phyloP scores from a whole-genome alignment of 1,140 invertebrate species.

The Stegodyphus mimosarum region DNA sequence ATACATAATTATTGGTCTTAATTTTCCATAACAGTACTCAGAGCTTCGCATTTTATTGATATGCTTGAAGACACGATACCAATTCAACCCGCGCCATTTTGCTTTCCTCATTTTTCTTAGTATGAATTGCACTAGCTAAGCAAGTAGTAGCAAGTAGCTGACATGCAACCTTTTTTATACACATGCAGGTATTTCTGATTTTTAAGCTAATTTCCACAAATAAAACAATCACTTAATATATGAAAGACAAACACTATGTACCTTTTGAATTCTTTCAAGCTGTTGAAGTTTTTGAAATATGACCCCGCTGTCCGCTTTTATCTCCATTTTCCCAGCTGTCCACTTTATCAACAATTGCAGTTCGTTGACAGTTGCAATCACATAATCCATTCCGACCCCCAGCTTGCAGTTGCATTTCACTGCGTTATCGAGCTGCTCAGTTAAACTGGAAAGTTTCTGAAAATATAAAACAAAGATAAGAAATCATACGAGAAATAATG shows the following conservation, averaged over 20 bases:
- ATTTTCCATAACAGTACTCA: too few species aligned
- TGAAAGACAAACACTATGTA: not conserved
- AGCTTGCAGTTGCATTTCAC: constrained; percentile 44
- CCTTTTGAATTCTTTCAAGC: constrained; percentile 51
- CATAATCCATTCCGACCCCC: constrained; percentile 53
- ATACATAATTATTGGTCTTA: too few species aligned
- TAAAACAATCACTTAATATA: not conserved
- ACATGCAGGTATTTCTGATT: too few species aligned
- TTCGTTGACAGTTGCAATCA: constrained; percentile 41
- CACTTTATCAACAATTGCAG: constrained; percentile 38
- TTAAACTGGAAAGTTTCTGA: constrained; percentile 42
- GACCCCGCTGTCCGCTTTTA: constrained; percentile 30
- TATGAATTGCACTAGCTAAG: too few species aligned
- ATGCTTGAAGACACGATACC: too few species aligned
- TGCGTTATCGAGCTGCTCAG: constrained; percentile 42
- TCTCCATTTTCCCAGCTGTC: constrained; percentile 37
- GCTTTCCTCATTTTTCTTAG: too few species aligned
- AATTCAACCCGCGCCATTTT: too few species aligned
- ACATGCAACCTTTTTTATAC: too few species aligned
- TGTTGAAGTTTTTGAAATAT: constrained; percentile 55
- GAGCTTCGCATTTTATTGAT: too few species aligned
- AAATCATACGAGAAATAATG: too few species aligned
- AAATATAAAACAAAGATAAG: not conserved
- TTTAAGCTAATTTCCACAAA: too few species aligned
- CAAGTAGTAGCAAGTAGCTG: too few species aligned